Evolutionary conservation across 2,113 vertebrate genomes (phyloP), one percentile per base, ranked within the genome.

Genomic region (Saccopteryx bilineata): DNA sequence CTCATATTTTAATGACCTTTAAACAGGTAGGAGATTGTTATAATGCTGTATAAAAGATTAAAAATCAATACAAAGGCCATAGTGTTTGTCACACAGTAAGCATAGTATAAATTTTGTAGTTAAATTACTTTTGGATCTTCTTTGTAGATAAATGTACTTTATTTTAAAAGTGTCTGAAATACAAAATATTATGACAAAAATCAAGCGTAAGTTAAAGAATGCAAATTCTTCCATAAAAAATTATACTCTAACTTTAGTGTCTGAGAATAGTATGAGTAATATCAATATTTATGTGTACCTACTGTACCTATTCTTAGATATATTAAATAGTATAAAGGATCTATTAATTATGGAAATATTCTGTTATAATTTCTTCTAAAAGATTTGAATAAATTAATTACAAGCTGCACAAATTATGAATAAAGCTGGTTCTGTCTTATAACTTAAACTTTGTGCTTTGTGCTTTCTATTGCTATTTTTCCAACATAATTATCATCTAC

Each of bases 341-440:
- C 21, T 84, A 63, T 33, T 31, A 90, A 63, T 60, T 82, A 72
- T 33, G 9, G 9, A 79, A 80, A 52, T 82, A 72, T 79, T 66
- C 81, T 93, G 56, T 60, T 87, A 52, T 56, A 24, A 58, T 82
- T 75, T 63, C 4, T 46, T 39, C 23, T 81, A 46, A 7, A 5
- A 69, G 5, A 63, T 71, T 92, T 85, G 19, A 92, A 81, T 54
- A 84, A 75, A n/a, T 60, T 71, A 74, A 66, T 74, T n/a, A 58
- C 10, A 28, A 92, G 9, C 33, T 79, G 13, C 31, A 26, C 7
- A 84, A 63, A 81, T 26, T 3, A 87, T 23, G 6, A 31, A 65
- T 63, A 71, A 80, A 13, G 1, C 13, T 24, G 21, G 5, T 24
- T 85, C 19, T 63, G 12, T 63, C 21, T 76, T 90, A 52, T 76